These are phyloP conservation scores for Hirudo medicinalis DNA, from an alignment of 1,140 invertebrate genomes.

Conservation along the genomic window DNA sequence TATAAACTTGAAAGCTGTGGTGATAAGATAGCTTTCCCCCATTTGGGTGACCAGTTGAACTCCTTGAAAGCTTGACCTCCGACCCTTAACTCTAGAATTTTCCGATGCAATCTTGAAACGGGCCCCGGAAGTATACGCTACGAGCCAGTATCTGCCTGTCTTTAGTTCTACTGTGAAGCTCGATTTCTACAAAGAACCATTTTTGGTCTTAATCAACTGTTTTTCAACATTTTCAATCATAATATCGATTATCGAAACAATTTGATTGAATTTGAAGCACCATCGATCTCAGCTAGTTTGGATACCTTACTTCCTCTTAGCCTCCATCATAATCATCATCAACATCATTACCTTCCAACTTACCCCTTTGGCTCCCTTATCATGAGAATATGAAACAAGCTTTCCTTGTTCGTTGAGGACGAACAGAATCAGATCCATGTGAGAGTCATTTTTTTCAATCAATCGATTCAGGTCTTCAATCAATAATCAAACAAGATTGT, in stretches of 20 bases:
- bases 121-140: too few relatives aligned
- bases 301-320: neutral
- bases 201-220: too few relatives aligned
- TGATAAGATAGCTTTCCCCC: too few relatives aligned
- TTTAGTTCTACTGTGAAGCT: too few relatives aligned
- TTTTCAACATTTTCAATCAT: neutral
- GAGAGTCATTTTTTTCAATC: neutral
- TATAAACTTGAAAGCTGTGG: neutral
- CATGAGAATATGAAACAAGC: conserved; percentile 1
- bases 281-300: neutral
- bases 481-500: neutral
- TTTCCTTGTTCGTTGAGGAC: neutral
- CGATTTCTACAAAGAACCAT: too few relatives aligned
- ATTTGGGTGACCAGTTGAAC: too few relatives aligned
- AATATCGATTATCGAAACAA: neutral
- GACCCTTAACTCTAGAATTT: too few relatives aligned
- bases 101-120: too few relatives aligned
- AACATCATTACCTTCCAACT: too few relatives aligned
- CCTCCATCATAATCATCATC: neutral
- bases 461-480: neutral
- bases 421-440: conserved; percentile 2
- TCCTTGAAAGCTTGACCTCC: too few relatives aligned
- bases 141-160: too few relatives aligned
- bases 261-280: neutral
- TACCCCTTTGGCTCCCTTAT: neutral